Evolutionary conservation across 2,797 vertebrate genomes (phyloP), one percentile per base, ranked within the genome.

Genomic region (Centropyge bicolor): DNA sequence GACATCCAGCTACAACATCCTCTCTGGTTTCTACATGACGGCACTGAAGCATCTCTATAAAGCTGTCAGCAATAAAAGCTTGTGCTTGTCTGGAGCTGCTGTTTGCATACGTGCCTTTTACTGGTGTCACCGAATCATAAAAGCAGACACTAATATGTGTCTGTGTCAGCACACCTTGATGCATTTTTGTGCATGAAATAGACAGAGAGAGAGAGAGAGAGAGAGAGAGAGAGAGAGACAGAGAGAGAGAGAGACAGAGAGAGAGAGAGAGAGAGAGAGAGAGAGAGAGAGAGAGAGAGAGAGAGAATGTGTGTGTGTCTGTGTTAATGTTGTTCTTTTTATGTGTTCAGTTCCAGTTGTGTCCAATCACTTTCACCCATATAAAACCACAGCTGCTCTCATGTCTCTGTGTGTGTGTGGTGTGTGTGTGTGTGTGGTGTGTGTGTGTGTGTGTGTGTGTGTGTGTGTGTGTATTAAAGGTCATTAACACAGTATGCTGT

Each of bases 341-440:
- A 35, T 14, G 5, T 49, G 43, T 67, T 35, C 6, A 20, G 5
- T 56, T 52, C 8, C 43, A 52, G 4, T 46, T 38, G 46, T 3
- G 5, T 43, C 43, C 70, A 59, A 70, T 82, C 60, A 70, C 70
- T 43, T 61, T 60, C 2, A 65, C 12, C 20, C 20, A 6, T 17
- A 54, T 64, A 45, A 62, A 78, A 35, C 36, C 45, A 27, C 38
- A 68, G 70, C 74, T 74, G 36, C n/a, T 67, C n/a, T 45, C 36
- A 14, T 11, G 19, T 49, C 55, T 59, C 35, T n/a, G 10, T 14
- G 38, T 49, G 38, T 40, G 45, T 41, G 60, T 38, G 54, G 48
- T 56, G 54, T 75, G 27, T 51, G 24, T 49, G n/a, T 55, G 3
- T 46, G 45, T 46, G 45, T 46, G 45, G n/a, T n/a, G n/a, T 59